These are phyloP conservation scores for Cataglyphis cursor DNA, from an alignment of 2,888 invertebrate species.

Conservation along the genomic window DNA sequence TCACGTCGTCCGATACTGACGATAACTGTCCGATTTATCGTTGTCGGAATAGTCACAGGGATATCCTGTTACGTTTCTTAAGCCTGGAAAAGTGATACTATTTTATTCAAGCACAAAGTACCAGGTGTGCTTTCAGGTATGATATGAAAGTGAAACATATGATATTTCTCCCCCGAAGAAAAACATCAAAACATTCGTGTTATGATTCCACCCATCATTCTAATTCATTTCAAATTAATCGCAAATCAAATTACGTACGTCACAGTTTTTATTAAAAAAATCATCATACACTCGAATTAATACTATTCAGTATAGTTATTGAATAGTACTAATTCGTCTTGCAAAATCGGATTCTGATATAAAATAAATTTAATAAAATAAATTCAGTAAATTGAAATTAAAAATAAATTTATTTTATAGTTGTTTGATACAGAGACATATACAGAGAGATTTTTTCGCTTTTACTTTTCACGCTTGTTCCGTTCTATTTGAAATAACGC, in stretches of 20 bases:
- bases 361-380: too few species aligned
- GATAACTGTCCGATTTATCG: slow-evolving; percentile 37
- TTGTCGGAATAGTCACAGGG: not conserved
- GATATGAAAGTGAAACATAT: not conserved
- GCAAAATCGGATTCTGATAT: not conserved
- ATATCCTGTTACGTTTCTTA: slow-evolving; percentile 18
- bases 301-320: too few species aligned
- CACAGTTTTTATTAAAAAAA: not conserved
- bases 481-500: not conserved
- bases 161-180: not conserved
- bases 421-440: not conserved
- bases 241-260: not conserved
- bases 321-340: not conserved
- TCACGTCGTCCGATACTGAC: slow-evolving; percentile 37
- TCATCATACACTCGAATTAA: too few species aligned
- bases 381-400: too few species aligned
- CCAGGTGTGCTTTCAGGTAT: not conserved
- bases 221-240: too few species aligned
- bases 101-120: not conserved
- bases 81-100: not conserved
- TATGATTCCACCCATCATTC: not conserved
- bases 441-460: not conserved
- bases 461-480: not conserved
- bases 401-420: not conserved
- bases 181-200: not conserved